phyloP scores from a whole-genome alignment of 1,140 invertebrate species.

The Drosophila murphyi region DNA sequence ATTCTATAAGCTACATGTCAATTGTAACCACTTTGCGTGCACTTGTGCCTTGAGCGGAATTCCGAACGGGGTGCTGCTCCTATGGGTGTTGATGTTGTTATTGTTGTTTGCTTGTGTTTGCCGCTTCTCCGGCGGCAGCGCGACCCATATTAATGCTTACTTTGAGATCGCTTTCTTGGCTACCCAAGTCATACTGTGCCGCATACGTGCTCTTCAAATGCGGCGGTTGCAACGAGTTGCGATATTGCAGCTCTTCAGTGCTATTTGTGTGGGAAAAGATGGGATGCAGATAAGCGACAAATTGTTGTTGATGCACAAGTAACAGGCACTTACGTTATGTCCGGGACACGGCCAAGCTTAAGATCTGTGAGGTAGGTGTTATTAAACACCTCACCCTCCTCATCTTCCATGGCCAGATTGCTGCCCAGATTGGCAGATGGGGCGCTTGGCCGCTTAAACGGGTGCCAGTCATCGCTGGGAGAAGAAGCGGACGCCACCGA shows the following conservation, averaged over 20 bases:
- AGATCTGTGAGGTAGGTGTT: conserved; percentile 90
- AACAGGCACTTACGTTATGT: conserved; percentile 57
- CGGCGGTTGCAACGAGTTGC: conserved; percentile 94
- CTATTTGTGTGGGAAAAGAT: conserved; percentile 29
- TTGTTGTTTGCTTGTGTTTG: background rate
- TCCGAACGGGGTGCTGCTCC: background rate
- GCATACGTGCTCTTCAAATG: conserved; percentile 96
- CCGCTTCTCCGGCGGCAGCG: background rate
- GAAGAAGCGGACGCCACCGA: background rate
- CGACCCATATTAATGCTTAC: conserved; percentile 84
- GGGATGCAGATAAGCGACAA: background rate
- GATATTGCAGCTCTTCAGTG: conserved; percentile 88
- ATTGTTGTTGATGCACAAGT: background rate
- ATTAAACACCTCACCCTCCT: conserved; percentile 92
- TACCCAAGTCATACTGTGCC: conserved; percentile 89
- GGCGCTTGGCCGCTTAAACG: conserved; percentile 57
- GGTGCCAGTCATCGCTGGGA: conserved; percentile 44
- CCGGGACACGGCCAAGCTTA: conserved; percentile 83
- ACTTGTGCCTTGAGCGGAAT: conserved; percentile 20
- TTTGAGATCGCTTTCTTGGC: conserved; percentile 91
- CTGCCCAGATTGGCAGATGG: conserved; percentile 59
- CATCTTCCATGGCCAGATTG: conserved; percentile 91
- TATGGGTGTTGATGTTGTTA: conserved; percentile 15
- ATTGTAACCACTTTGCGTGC: background rate
- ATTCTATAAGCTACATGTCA: background rate